These are phyloP conservation scores for Drosophila birchii DNA, from an alignment of 2,888 invertebrate genomes.

Conservation along the genomic window DNA sequence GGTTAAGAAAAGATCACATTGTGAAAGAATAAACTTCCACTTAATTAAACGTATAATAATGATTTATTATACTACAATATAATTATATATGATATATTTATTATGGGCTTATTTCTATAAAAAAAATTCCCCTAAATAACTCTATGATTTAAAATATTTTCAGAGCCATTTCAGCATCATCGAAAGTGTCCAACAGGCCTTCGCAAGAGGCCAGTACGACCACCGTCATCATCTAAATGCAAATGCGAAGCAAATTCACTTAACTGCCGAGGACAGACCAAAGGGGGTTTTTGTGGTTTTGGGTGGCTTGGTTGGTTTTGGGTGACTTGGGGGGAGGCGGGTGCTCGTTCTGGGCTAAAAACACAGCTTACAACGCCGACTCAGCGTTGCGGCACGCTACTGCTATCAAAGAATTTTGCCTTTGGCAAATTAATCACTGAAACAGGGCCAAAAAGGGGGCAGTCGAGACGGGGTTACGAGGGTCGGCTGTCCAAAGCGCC, in stretches of 20 bases:
- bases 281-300: neutral
- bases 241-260: conserved; percentile 72
- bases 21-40: too few species aligned
- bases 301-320: neutral
- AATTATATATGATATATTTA: neutral
- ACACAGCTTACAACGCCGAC: conserved; percentile 5
- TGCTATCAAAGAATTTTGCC: conserved; percentile 78
- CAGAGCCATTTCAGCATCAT: conserved; percentile 10
- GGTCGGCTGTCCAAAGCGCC: conserved; percentile 64
- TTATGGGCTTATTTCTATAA: neutral
- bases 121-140: neutral
- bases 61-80: neutral
- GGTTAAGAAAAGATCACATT: neutral
- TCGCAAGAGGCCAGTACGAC: conserved; percentile 60
- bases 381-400: conserved; percentile 76
- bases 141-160: neutral
- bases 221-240: conserved; percentile 75
- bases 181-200: conserved; percentile 16
- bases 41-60: neutral
- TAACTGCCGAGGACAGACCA: conserved; percentile 52
- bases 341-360: conserved; percentile 18
- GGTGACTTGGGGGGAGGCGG: neutral
- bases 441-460: conserved; percentile 32
- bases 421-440: conserved; percentile 75
- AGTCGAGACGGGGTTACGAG: conserved; percentile 6